Conservation (phyloP, 2,888 invertebrate genomes). For the Orchesellides sinensis region DNA sequence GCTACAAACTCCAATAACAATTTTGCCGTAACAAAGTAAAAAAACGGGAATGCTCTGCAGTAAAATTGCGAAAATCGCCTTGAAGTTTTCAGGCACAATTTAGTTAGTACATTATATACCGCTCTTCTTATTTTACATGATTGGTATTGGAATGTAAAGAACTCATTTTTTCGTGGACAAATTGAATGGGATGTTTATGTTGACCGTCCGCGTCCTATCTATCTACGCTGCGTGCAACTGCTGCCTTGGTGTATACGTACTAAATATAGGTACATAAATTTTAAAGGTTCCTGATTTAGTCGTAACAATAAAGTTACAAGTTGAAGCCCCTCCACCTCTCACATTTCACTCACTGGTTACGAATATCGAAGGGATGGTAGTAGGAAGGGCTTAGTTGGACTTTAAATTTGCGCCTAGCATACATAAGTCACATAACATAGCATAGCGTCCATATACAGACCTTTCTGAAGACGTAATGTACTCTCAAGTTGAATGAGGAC, state of each 20-base stretch:
- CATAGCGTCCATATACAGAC: no score
- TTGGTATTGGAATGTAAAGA: no score
- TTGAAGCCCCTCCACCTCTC: neutral
- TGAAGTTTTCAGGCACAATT: neutral
- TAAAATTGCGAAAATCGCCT: neutral
- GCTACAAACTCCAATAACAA: no score
- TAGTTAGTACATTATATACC: neutral
- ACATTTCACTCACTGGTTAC: neutral
- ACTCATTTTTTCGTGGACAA: no score
- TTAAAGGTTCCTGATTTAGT: no score
- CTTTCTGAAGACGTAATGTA: neutral
- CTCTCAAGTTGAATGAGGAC: slow-evolving; percentile 14
- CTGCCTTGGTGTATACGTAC: no score
- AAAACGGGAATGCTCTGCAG: neutral
- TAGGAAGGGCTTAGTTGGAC: slow-evolving; percentile 20
- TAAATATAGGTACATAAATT: no score
- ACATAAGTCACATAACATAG: no score
- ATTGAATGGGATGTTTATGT: slow-evolving; percentile 16
- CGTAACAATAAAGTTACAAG: neutral
- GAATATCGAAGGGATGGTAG: slow-evolving; percentile 7
- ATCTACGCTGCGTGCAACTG: no score
- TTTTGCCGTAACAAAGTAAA: neutral
- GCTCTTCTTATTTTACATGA: neutral
- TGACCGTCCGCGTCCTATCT: slow-evolving; percentile 13
- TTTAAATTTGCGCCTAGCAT: neutral